Base-by-base conservation (phyloP, 2,113 vertebrate species). In the Sturnira hondurensis region DNA sequence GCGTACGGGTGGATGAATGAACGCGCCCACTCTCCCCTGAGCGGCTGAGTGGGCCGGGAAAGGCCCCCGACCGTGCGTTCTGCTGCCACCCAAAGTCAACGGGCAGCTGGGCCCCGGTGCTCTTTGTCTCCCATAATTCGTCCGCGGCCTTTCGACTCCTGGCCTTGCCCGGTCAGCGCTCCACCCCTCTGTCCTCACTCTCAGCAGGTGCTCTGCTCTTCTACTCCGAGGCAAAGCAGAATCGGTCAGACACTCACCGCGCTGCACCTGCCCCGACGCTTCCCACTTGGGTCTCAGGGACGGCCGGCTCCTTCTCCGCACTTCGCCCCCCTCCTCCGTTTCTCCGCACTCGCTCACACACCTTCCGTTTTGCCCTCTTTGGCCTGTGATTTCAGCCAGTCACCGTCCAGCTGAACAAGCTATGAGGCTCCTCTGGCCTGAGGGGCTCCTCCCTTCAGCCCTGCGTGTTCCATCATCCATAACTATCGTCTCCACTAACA, bases 61-160 rank as follows among this genome's bases (percentile, higher is more conserved):
- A 43, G 56, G 43, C 28, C 88, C 26, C 86, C 58, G 31, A 19
- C 26, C 19, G 2, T 12, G 47, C n/a, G 26, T 38, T 13, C n/a
- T 28, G 61, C 68, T 15, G 58, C n/a, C 52, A 3, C 15, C 3
- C 28, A 3, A 12, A 54, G 88, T 5, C 61, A 26, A 3, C 77
- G 45, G 17, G 19, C 2, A 26, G 38, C 38, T 24, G 36, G 31
- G 5, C 26, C n/a, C 31, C 11, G 0, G n/a, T 7, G 22, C 61
- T 41, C 20, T 2, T 0, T 4, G 20, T 10, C 41, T n/a, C 61
- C 38, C 0, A 0, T 3, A 68, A 41, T n/a, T 17, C 10, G 1
- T 16, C 38, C 20, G 67, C 56, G 4, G 31, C 70, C 84, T 52
- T 52, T n/a, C 47, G 2, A 1, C 41, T 36, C 20, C 50, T 52